Evolutionary conservation across 2,888 invertebrate species (phyloP).

Genomic region (Rhyacophila evoluta): DNA sequence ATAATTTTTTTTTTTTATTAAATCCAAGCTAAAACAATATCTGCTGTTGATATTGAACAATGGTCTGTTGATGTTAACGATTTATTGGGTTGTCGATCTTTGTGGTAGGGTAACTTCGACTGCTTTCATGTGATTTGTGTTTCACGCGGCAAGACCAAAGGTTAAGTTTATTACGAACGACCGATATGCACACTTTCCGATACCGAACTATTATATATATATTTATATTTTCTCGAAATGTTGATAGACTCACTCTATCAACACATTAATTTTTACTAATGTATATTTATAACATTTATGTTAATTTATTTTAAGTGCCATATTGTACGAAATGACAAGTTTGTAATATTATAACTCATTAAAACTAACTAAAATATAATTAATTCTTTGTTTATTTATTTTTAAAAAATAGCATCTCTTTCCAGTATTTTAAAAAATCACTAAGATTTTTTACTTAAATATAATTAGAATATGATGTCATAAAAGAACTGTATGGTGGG

Average conservation of each 20-base stretch:
- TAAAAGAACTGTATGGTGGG: no score
- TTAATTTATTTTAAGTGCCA: conserved; percentile 55
- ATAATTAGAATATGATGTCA: no score
- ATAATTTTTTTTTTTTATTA: no score
- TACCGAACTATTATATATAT: conserved; percentile 44
- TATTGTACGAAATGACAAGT: conserved; percentile 54
- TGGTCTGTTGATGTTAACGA: conserved; percentile 30
- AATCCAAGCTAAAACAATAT: no score
- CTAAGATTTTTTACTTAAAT: no score
- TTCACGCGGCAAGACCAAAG: conserved; percentile 53
- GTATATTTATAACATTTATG: conserved; percentile 49
- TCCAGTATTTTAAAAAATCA: no score
- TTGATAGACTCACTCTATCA: conserved; percentile 23
- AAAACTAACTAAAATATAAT: conserved; percentile 52
- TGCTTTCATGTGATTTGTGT: conserved; percentile 54
- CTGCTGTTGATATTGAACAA: no score
- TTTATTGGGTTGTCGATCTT: conserved; percentile 10
- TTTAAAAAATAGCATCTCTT: no score
- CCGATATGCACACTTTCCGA: conserved; percentile 53
- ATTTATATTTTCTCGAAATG: conserved; percentile 7
- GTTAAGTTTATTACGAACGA: conserved; percentile 53
- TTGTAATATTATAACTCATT: conserved; percentile 55
- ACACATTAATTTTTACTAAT: conserved; percentile 39
- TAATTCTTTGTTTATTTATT: conserved; percentile 29
- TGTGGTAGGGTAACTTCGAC: conserved; percentile 29